Evolutionary conservation across 1,140 invertebrate genomes (phyloP), one percentile per base, ranked within the genome.

Genomic region (Popillia japonica): DNA sequence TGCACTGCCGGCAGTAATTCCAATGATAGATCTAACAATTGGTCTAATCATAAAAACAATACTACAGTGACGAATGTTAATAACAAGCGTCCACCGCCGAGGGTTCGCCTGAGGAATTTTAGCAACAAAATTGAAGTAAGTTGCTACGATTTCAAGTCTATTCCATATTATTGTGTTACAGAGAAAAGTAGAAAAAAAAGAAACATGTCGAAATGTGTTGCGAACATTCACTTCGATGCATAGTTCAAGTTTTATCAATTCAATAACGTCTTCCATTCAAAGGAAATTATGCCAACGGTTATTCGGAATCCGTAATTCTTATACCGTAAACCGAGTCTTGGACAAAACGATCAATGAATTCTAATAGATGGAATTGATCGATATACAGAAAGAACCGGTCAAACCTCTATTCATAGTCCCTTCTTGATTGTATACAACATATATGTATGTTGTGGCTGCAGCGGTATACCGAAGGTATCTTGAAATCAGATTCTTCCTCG

Each of bases 41-140:
- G 77, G 77, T 22, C 74, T 6, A 75, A 75, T 23, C 44, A n/a
- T 34, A 75, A 75, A 48, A 73, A 59, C 23, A 68, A 11, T 68
- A 3, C 20, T 10, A 10, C 73, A 23, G 40, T 23, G 27, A 48
- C 42, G 17, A 77, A 3, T 14, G 27, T 14, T 9, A 76, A 48
- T 17, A 59, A 22, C 48, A 77, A 77, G 61, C 68, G 76, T 42
- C 55, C 77, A 78, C 80, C 83, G 11, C 83, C 80, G 7, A 81
- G 82, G 61, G 79, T 81, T 44, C 80, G 80, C 22, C 72, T 84
- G 11, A 79, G 83, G 55, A 82, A 79, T 64, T 80, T 83, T 59
- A 80, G 79, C 42, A 76, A 79, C 64, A 82, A 78, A 55, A 80
- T 42, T 42, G 77, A 83, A 77, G 83, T 84, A 81, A 84, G 83